Percentiles rank a stretch among this genome's conserved stretches.
These are phyloP conservation scores for Gymnorhina tibicen DNA, from an alignment of 2,113 vertebrate genomes.

Conservation along the genomic window DNA sequence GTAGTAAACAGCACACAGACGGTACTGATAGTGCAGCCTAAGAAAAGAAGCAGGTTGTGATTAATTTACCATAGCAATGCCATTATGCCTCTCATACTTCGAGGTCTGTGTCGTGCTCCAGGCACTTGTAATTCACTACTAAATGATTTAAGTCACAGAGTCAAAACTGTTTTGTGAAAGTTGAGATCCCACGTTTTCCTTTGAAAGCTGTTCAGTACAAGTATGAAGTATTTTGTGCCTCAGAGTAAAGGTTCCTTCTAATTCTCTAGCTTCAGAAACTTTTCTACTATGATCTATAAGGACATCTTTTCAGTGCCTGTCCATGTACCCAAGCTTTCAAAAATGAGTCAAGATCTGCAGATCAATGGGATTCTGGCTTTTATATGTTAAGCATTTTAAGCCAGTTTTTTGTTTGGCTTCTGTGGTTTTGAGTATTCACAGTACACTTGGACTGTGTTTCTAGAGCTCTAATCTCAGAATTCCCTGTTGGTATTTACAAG, in stretches of 20 bases:
- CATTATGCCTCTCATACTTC: neutral
- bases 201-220: neutral
- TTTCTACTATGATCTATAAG: neutral
- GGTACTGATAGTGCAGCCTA: neutral
- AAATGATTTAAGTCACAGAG: neutral
- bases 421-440: neutral
- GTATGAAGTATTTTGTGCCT: neutral
- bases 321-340: neutral
- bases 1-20: neutral
- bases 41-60: neutral
- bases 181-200: neutral
- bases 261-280: neutral
- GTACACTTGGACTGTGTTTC: neutral
- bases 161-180: neutral
- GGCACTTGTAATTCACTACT: neutral
- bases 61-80: neutral
- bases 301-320: neutral
- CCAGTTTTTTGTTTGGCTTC: neutral
- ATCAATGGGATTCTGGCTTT: neutral
- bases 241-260: neutral
- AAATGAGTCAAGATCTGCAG: neutral
- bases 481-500: neutral
- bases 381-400: neutral
- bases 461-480: neutral
- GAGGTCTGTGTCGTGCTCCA: neutral